These are phyloP conservation scores for Aphelinus certus DNA, from an alignment of 1,140 invertebrate species.

Conservation along the genomic window DNA sequence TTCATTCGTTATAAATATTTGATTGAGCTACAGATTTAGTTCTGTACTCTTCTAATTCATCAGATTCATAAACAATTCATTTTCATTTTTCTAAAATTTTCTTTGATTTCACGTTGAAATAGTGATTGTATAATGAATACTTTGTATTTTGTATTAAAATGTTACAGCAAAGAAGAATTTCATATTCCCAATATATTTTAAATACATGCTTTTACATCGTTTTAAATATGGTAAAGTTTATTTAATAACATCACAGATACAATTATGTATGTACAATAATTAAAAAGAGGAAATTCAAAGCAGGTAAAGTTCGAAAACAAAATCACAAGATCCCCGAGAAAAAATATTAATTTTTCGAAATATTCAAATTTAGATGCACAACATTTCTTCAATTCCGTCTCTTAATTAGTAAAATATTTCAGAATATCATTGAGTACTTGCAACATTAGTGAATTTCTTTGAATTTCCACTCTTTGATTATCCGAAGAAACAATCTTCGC, in stretches of 20 bases:
- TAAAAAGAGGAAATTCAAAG: constrained; percentile 32
- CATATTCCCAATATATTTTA: constrained; percentile 28
- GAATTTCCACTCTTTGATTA: constrained; percentile 34
- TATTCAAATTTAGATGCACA: neutral
- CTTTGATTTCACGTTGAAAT: constrained; percentile 21
- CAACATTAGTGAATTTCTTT: constrained; percentile 6
- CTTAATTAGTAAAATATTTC: neutral
- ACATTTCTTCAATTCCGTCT: neutral
- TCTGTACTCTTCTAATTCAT: no score
- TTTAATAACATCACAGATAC: constrained; percentile 64
- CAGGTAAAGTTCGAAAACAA: neutral
- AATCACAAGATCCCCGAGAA: no score
- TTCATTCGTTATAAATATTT: no score
- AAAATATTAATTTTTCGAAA: constrained; percentile 1
- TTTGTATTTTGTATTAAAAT: constrained; percentile 27
- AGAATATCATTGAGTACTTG: neutral
- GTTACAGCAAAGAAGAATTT: constrained; percentile 32
- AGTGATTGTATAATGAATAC: constrained; percentile 23
- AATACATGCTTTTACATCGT: constrained; percentile 29
- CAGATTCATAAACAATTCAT: no score
- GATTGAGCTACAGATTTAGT: no score
- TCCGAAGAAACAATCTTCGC: constrained; percentile 12
- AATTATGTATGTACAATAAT: constrained; percentile 45
- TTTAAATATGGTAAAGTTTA: constrained; percentile 63
- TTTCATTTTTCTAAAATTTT: neutral